Conservation (phyloP, 2,888 invertebrate genomes). For the Xylophagus ater region DNA sequence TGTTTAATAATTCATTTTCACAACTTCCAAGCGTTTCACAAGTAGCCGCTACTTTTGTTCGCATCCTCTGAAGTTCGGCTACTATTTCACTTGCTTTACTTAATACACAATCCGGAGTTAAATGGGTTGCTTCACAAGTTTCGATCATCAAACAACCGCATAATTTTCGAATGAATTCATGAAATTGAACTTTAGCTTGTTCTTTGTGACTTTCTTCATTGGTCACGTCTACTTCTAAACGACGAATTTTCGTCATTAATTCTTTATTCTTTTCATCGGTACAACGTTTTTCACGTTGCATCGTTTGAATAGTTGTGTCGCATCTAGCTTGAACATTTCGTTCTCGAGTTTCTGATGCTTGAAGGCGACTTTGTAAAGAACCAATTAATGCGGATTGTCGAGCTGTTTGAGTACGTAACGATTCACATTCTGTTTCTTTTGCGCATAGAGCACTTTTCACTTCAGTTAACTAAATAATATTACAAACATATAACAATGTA, state of each 20-base stretch:
- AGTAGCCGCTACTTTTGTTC: conserved; percentile 42
- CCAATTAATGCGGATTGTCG: conserved; percentile 70
- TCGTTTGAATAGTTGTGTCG: conserved; percentile 60
- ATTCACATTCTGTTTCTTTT: conserved; percentile 66
- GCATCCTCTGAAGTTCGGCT: conserved; percentile 56
- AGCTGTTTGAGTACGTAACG: conserved; percentile 73
- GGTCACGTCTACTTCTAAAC: conserved; percentile 58
- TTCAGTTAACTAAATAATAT: conserved; percentile 48
- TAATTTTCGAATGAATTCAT: conserved; percentile 61
- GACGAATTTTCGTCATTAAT: conserved; percentile 59
- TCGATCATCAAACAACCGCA: conserved; percentile 62
- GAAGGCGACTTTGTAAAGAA: conserved; percentile 66
- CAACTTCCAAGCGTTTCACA: conserved; percentile 40
- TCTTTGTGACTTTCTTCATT: conserved; percentile 68
- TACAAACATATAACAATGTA: conserved; percentile 3
- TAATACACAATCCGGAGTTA: conserved; percentile 59
- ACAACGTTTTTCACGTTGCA: conserved; percentile 60
- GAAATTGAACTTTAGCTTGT: conserved; percentile 49
- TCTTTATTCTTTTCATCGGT: conserved; percentile 70
- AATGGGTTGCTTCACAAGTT: conserved; percentile 52
- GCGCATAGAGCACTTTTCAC: conserved; percentile 58
- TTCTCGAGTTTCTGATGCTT: conserved; percentile 69
- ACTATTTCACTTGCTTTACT: conserved; percentile 67
- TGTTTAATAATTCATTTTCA: conserved; percentile 34
- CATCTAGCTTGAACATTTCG: conserved; percentile 50